Base-by-base conservation (phyloP, 2,113 vertebrate species). In the Percina caprodes region DNA sequence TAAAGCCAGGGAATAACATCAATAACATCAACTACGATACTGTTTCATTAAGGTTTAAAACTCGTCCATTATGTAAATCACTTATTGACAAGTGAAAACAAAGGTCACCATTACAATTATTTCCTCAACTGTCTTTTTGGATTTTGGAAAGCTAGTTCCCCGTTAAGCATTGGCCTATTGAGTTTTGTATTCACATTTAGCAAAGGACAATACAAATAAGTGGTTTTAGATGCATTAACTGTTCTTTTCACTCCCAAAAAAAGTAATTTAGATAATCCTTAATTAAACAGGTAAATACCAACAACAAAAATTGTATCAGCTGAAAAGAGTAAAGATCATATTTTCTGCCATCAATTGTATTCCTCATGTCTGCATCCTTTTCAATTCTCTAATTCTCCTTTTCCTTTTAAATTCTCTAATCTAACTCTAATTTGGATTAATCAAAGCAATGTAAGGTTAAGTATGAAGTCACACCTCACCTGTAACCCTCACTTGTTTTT, bases 191-290 rank as follows among this genome's bases (percentile, higher is more conserved):
- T 42, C 69, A 49, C 18, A 39, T 39, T 39, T 55, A 30, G 48
- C 48, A 42, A 61, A 65, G 51, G 42, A 46, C 49, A 69, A 63
- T 4, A 6, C 65, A 67, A 24, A 63, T 14, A 3, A 21, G 12
- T 18, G 45, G 30, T 72, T 59, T 48, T 15, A 62, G 19, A 54
- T 63, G 60, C 55, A 23, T 21, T 45, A 45, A 3, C 42, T 39
- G 48, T 55, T 48, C 24, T 24, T 60, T 59, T 59, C 19, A 16
- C 19, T 48, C 16, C 16, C 23, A 30, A 46, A 52, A 45, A 59
- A 84, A 80, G 51, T 56, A 26, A 72, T 76, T 70, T 58, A 77
- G 60, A 51, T 70, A 35, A 72, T 70, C 48, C 45, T 26, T 35
- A 69, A 69, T 83, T 52, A 85, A 69, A 78, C 23, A 23, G 9